Evolutionary conservation across 2,113 vertebrate species (phyloP), one percentile per base, ranked within the genome.

Genomic region (Cephalophus harveyi): DNA sequence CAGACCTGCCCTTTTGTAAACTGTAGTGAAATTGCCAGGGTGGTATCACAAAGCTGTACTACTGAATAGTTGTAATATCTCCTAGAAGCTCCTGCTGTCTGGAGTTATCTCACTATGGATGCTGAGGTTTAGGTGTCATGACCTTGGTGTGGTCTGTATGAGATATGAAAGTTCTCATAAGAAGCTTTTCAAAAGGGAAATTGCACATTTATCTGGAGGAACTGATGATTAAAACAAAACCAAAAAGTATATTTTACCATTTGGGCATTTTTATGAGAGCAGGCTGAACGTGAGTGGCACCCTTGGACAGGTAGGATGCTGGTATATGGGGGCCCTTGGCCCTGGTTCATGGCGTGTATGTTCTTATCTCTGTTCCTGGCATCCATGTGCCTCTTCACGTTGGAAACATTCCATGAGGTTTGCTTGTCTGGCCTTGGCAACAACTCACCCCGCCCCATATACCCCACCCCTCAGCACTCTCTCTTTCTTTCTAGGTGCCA

Each of bases 291-390:
- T 40, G 62, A 91, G 15, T 21, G 2, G 87, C 52, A n/a, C 50
- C 40, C 33, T 36, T 30, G 52, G 67, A 13, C 76, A 4, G 2
- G 52, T 12, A 11, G n/a, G 48, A 46, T 2, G 62, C 14, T 60
- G 86, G 33, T 17, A 0, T 17, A 2, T 2, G 6, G 79, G 23
- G 27, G 15, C 52, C 33, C 2, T 16, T 64, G 88, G 23, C 40
- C n/a, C n/a, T 36, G 64, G 28, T 16, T 55, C 17, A 0, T 3
- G n/a, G 1, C 11, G 0, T 30, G 6, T 17, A 5, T 5, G 3
- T 15, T 15, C 33, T 23, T 40, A 21, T 52, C 43, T 57, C 40
- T 25, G 14, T 78, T 83, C 6, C 48, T 1, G 46, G 43, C 76
- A 50, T 79, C 8, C 27, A 2, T 0, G 11, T 19, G 17, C 62